Conservation (phyloP, 2,113 vertebrate genomes). For the Mirza zaza region DNA sequence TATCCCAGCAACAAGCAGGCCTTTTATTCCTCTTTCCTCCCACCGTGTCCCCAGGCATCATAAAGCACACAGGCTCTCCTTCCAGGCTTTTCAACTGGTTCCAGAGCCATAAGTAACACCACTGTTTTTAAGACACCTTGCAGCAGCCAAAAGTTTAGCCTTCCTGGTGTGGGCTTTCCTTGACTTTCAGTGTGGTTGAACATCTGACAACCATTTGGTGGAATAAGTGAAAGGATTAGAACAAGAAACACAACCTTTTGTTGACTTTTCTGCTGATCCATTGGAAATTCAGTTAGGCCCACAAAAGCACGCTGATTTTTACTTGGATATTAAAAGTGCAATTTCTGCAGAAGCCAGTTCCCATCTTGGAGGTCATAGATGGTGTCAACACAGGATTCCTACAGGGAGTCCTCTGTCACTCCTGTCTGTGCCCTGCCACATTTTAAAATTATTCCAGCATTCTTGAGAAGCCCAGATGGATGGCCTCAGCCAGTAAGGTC, state of each 20-base stretch:
- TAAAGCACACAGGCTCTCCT: constrained; percentile 15
- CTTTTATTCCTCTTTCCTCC: background rate
- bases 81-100: constrained; percentile 33
- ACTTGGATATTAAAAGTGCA: constrained; percentile 44
- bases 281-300: constrained; percentile 71
- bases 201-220: constrained; percentile 79
- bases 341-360: constrained; percentile 38
- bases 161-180: constrained; percentile 54
- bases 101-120: background rate
- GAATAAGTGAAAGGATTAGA: constrained; percentile 72
- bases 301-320: constrained; percentile 9
- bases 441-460: background rate
- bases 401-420: background rate
- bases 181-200: constrained; percentile 61
- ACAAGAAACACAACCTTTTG: constrained; percentile 73
- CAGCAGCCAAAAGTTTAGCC: constrained; percentile 26
- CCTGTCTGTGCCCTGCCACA: background rate
- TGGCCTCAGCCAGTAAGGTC: background rate
- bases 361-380: background rate
- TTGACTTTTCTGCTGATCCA: constrained; percentile 72
- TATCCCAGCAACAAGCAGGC: background rate
- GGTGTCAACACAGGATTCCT: background rate
- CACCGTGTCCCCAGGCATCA: background rate
- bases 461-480: constrained; percentile 15
- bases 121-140: constrained; percentile 47